These are phyloP conservation scores for Dermatemys mawii DNA, from an alignment of 2,113 vertebrate species.

Conservation along the genomic window DNA sequence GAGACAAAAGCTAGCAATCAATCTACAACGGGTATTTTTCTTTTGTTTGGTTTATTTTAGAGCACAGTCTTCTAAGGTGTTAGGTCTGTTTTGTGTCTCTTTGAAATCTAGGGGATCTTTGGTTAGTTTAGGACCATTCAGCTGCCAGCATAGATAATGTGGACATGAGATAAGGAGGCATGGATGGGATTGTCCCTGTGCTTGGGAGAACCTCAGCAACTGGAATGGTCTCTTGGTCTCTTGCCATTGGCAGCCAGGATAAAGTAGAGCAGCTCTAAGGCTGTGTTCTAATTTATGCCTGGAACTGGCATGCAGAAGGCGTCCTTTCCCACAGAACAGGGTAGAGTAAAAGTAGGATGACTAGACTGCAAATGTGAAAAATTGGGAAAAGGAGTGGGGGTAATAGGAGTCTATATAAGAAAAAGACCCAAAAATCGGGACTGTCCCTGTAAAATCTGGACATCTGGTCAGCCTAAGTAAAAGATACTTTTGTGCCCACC, in stretches of 20 bases:
- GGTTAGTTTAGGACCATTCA: not conserved
- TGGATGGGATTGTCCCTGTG: not conserved
- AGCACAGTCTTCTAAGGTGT: accelerated
- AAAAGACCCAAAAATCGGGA: too few species aligned
- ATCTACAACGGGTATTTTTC: not conserved
- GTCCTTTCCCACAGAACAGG: not conserved
- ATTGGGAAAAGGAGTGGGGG: too few species aligned
- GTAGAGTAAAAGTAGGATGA: not conserved
- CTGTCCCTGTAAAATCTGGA: too few species aligned
- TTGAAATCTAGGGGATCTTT: not conserved
- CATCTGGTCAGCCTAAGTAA: too few species aligned
- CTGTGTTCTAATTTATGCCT: not conserved
- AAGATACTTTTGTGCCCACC: not conserved
- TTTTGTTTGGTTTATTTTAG: too few species aligned
- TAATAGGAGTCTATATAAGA: too few species aligned
- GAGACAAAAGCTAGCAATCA: not conserved
- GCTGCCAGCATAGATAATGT: not conserved
- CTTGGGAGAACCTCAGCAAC: not conserved
- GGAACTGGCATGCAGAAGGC: not conserved
- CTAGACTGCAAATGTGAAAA: too few species aligned
- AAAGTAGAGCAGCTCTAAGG: not conserved
- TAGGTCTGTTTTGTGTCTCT: not conserved
- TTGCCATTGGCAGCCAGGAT: not conserved
- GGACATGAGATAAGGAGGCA: not conserved
- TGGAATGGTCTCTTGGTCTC: not conserved